Evolutionary conservation across 1,140 invertebrate genomes (phyloP).

Genomic region (Tetramorium simillimum): DNA sequence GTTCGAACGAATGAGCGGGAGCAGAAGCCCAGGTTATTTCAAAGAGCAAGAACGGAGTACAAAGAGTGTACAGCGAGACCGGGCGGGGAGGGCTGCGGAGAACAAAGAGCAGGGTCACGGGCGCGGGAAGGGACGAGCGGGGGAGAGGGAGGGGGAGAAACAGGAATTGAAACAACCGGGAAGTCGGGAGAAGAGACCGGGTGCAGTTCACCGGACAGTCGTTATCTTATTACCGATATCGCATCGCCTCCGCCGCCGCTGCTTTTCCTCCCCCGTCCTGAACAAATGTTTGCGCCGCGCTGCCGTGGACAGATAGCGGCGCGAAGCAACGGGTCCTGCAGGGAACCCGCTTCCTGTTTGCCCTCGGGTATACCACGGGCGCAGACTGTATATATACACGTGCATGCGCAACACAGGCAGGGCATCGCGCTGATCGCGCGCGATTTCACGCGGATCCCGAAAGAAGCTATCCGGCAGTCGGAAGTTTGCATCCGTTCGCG

Average conservation of each 20-base stretch:
- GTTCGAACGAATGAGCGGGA: constrained; percentile 70
- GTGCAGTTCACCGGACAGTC: constrained; percentile 68
- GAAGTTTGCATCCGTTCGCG: constrained; percentile 27
- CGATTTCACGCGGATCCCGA: constrained; percentile 6
- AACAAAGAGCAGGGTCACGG: background rate
- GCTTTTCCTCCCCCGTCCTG: constrained; percentile 71
- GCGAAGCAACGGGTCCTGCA: constrained; percentile 66
- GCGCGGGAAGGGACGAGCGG: background rate
- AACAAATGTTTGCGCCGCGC: constrained; percentile 80
- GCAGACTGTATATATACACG: constrained; percentile 1
- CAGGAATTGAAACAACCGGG: constrained; percentile 50
- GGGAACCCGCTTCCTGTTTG: constrained; percentile 77
- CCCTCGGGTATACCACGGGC: constrained; percentile 46
- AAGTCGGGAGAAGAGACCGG: constrained; percentile 56
- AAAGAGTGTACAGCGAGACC: constrained; percentile 37
- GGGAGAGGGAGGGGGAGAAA: background rate
- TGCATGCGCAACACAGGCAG: constrained; percentile 12
- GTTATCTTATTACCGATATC: constrained; percentile 82
- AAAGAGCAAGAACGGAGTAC: constrained; percentile 41
- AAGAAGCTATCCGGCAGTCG: constrained; percentile 22
- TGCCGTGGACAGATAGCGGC: constrained; percentile 70
- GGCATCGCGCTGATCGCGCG: constrained; percentile 20
- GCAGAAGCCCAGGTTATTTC: constrained; percentile 46
- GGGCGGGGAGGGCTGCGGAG: background rate
- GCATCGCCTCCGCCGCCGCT: constrained; percentile 61